Conservation (phyloP, 2,888 invertebrate genomes). For the Limnephilus auricula region DNA sequence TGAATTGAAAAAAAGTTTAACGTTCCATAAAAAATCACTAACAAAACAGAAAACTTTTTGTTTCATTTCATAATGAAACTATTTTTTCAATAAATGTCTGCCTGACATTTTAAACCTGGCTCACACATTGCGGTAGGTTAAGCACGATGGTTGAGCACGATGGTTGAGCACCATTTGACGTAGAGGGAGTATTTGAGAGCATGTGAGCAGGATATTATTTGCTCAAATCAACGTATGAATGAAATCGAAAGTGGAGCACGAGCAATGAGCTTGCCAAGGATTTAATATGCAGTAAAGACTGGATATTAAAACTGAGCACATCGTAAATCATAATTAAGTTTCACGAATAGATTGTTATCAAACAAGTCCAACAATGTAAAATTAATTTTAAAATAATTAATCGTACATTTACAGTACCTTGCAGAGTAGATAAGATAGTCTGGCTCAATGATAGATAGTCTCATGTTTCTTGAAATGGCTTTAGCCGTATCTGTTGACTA, state of each 20-base stretch:
- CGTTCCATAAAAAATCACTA: no score
- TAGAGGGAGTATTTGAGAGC: no score
- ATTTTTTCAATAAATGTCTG: background rate
- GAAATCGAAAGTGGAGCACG: background rate
- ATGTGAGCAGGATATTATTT: background rate
- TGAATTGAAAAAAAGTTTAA: no score
- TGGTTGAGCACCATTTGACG: no score
- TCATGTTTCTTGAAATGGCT: no score
- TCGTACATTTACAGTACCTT: no score
- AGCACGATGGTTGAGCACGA: background rate
- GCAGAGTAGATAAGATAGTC: no score
- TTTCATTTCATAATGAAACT: background rate
- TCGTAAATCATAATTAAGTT: background rate
- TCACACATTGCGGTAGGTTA: background rate
- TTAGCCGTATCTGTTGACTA: no score
- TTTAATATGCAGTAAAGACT: background rate
- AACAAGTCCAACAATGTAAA: background rate
- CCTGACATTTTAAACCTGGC: background rate
- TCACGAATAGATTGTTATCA: background rate
- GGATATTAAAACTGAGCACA: background rate
- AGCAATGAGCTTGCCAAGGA: background rate
- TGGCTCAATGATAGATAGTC: no score
- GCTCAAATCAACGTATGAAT: background rate
- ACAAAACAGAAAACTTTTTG: background rate
- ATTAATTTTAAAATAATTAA: background rate